Evolutionary conservation across 92 coral and sea anemone species (phyloP), one percentile per base, ranked within the genome.

Genomic region (Phenganax subtilis): DNA sequence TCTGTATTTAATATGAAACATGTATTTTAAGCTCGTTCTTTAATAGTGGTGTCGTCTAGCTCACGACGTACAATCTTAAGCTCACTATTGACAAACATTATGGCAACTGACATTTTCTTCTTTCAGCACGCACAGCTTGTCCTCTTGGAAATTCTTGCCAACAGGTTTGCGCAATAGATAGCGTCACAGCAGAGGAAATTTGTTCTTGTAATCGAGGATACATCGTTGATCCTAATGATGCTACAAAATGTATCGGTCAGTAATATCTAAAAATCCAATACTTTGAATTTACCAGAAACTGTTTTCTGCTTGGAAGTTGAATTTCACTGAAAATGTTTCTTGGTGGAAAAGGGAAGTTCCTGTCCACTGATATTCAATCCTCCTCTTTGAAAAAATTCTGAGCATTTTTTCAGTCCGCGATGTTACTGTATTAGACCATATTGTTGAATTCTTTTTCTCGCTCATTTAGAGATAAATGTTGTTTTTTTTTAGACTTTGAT

Each of bases 141-240:
- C 73, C 73, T 68, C 4, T 53, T 30, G 73, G 54, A 12, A 30
- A 68, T 37, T 8, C 52, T 68, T 68, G 73, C 15, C 73, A 68
- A 28, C 73, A 68, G 10, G 73, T 68, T 51, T 68, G 73, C 11
- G 73, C 73, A 0, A 30, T 68, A 6, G 73, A 68, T 20, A 37
- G 53, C 30, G 16, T 10, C 52, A 7, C 53, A 10, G 54, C 17
- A 30, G 54, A 68, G 6, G 53, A 75, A 29, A 37, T 75, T 31
- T 75, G 80, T 20, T 75, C 80, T 1, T 75, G 80, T 57, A 55
- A 75, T 16, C 52, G n/a, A 20, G 80, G 80, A 8, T 75, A 75
- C 67, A 56, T 25, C 51, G 64, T 75, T n/a, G 47, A 75, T 54
- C 51, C 80, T 15, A 29, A 75, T 55, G 52, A 55, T 75, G 15